These are phyloP conservation scores for Cheilosia scutellata DNA, from an alignment of 2,888 invertebrate genomes.

Conservation along the genomic window DNA sequence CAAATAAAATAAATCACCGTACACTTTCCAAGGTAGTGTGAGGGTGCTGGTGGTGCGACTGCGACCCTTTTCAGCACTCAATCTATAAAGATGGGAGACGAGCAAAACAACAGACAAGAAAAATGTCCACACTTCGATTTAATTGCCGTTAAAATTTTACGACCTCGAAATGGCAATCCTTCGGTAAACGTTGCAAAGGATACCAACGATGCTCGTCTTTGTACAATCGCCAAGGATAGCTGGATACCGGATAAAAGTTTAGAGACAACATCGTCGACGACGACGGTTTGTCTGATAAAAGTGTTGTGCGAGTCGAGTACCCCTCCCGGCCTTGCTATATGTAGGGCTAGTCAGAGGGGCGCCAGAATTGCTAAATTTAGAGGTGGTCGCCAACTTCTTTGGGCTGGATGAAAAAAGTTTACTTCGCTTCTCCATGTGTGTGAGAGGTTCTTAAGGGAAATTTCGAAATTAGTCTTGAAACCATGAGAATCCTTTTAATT, in stretches of 20 bases:
- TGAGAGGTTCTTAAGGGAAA: not conserved
- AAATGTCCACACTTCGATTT: conserved; percentile 75
- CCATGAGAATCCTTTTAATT: conserved; percentile 59
- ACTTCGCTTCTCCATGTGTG: conserved; percentile 3
- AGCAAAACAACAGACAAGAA: conserved; percentile 60
- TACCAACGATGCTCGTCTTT: conserved; percentile 17
- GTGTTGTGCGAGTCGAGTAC: conserved; percentile 42
- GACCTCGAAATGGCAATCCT: conserved; percentile 68
- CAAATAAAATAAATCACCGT: conserved; percentile 72
- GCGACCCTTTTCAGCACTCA: conserved; percentile 57
- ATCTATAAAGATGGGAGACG: conserved; percentile 23
- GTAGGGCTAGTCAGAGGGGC: conserved; percentile 50
- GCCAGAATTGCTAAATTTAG: conserved; percentile 63
- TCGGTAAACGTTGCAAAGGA: conserved; percentile 39
- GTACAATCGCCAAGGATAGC: conserved; percentile 37
- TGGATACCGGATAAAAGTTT: conserved; percentile 36
- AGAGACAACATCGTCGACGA: conserved; percentile 25
- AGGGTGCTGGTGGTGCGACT: conserved; percentile 14
- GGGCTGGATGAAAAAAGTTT: not conserved
- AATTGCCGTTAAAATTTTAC: conserved; percentile 75
- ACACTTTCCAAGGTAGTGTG: not conserved
- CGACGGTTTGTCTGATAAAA: conserved; percentile 68
- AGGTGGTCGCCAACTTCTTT: not conserved
- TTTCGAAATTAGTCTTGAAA: conserved; percentile 16
- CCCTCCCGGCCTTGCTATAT: not conserved